These are phyloP conservation scores for Eulithis prunata DNA, from an alignment of 2,888 invertebrate genomes.

Conservation along the genomic window DNA sequence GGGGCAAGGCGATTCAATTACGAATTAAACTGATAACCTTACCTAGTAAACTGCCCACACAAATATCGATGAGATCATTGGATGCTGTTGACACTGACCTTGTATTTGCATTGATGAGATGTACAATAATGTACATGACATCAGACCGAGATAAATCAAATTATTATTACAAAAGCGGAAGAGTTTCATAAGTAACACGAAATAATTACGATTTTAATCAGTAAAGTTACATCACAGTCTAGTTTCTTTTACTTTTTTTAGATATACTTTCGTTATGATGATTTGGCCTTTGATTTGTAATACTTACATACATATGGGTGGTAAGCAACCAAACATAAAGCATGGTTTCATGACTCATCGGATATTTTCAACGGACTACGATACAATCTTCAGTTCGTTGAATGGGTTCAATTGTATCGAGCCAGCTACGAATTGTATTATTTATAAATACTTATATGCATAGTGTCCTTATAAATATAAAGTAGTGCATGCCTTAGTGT, in stretches of 20 bases:
- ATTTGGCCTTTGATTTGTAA: too few relatives aligned
- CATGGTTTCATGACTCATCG: constrained; percentile 48
- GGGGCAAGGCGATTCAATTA: constrained; percentile 49
- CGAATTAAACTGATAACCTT: constrained; percentile 59
- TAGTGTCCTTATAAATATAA: not conserved
- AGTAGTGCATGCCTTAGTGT: constrained; percentile 35
- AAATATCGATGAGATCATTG: constrained; percentile 75
- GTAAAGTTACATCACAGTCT: too few relatives aligned
- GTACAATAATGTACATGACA: constrained; percentile 59
- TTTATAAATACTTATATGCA: not conserved
- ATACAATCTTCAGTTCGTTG: constrained; percentile 30
- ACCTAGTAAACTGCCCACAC: constrained; percentile 36
- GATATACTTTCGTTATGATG: too few relatives aligned
- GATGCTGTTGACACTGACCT: constrained; percentile 73
- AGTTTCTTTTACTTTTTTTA: too few relatives aligned
- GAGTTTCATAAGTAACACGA: constrained; percentile 39
- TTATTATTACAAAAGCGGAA: constrained; percentile 56
- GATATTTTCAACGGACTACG: constrained; percentile 36
- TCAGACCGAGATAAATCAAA: constrained; percentile 62
- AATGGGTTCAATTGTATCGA: not conserved
- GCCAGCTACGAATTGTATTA: not conserved
- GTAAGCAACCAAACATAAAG: not conserved
- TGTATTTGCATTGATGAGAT: constrained; percentile 66
- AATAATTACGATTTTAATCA: too few relatives aligned
- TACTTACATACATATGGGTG: too few relatives aligned